These are phyloP conservation scores for Ictalurus punctatus DNA, from an alignment of 2,113 vertebrate species.

Conservation along the genomic window DNA sequence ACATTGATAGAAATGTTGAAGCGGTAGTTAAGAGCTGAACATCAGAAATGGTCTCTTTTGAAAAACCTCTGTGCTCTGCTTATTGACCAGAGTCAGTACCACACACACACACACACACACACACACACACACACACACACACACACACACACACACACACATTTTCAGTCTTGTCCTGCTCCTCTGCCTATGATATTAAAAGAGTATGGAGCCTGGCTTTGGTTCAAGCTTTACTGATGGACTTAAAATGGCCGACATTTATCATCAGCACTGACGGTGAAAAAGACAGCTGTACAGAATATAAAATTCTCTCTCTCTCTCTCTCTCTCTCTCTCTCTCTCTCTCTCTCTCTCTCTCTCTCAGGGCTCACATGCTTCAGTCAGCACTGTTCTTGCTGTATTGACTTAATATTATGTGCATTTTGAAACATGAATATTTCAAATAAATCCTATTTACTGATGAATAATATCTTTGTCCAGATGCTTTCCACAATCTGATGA, in stretches of 20 bases:
- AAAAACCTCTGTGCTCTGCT: neutral
- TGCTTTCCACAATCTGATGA: neutral
- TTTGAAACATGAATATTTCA: neutral
- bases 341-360: neutral
- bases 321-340: constrained; percentile 17
- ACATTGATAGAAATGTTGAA: constrained; percentile 42
- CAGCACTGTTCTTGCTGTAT: neutral
- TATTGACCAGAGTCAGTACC: constrained; percentile 18
- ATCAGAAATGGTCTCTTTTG: constrained; percentile 24
- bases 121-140: constrained; percentile 12
- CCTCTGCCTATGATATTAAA: constrained; percentile 39
- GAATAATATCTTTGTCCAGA: neutral
- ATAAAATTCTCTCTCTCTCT: neutral
- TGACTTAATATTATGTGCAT: neutral
- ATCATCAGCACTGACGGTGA: constrained; percentile 22
- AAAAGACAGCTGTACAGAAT: constrained; percentile 14
- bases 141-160: neutral
- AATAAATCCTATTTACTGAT: constrained; percentile 2
- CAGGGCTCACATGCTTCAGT: neutral
- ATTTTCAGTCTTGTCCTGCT: constrained; percentile 3
- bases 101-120: constrained; percentile 9
- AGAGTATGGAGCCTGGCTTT: constrained; percentile 21
- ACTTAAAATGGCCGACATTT: constrained; percentile 42
- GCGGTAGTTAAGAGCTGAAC: constrained; percentile 39
- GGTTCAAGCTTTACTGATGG: constrained; percentile 44